phyloP scores from a whole-genome alignment of 2,113 vertebrate genomes.

The Melanotaenia duboulayi region DNA sequence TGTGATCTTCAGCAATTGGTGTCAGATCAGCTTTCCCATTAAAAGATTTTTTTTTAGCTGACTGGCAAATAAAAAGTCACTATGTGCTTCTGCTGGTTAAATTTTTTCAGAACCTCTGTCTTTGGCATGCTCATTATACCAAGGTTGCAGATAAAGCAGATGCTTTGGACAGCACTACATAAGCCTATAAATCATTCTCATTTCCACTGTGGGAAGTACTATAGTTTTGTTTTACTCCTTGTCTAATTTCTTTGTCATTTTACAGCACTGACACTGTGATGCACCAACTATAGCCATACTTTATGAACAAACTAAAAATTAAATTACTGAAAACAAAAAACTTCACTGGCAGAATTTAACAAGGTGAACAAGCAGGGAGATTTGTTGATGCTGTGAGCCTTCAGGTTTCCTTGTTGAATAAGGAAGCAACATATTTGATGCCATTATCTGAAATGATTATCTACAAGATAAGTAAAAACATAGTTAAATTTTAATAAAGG shows the following conservation, averaged over 20 bases:
- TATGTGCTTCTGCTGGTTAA: not conserved
- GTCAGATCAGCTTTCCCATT: not conserved
- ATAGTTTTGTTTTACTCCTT: too few relatives aligned
- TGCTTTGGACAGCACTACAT: too few relatives aligned
- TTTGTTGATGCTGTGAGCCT: not conserved
- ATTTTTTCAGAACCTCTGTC: not conserved
- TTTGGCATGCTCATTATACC: too few relatives aligned
- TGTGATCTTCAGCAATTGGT: not conserved
- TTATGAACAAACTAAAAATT: not conserved
- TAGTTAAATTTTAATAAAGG: not conserved
- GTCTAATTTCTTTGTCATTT: too few relatives aligned
- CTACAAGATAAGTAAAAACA: not conserved
- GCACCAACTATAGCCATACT: too few relatives aligned
- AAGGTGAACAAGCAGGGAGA: not conserved
- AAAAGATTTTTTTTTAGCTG: not conserved
- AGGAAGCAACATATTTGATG: not conserved
- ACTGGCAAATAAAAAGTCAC: not conserved
- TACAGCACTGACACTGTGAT: too few relatives aligned
- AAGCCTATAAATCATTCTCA: too few relatives aligned
- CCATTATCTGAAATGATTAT: not conserved
- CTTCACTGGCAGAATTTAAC: not conserved
- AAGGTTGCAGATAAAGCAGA: too few relatives aligned
- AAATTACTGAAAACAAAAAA: slow-evolving; percentile 18
- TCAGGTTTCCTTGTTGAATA: too few relatives aligned
- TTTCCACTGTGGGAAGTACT: too few relatives aligned